These are phyloP conservation scores for Drosophila azteca DNA, from an alignment of 1,140 invertebrate genomes.

Conservation along the genomic window DNA sequence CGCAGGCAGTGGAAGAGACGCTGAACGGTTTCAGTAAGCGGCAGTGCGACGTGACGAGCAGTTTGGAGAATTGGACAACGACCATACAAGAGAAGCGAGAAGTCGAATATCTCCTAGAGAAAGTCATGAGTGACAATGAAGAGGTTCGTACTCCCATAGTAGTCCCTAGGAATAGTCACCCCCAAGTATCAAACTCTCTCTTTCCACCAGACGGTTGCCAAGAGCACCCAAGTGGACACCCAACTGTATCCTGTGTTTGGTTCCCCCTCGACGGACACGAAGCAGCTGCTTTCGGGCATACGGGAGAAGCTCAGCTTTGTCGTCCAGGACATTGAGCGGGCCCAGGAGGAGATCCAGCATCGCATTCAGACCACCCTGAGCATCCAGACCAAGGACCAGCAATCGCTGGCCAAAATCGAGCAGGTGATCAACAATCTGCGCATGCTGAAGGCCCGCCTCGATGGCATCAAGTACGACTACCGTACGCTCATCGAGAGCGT, in stretches of 20 bases:
- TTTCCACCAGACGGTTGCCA: slow-evolving; percentile 88
- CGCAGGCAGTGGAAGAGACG: slow-evolving; percentile 88
- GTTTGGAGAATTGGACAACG: slow-evolving; percentile 89
- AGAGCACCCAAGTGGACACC: slow-evolving; percentile 89
- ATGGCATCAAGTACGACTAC: slow-evolving; percentile 89
- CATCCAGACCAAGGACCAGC: slow-evolving; percentile 85
- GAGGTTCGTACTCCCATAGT: slow-evolving; percentile 85
- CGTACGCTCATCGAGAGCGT: slow-evolving; percentile 89
- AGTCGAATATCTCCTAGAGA: slow-evolving; percentile 87
- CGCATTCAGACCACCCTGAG: slow-evolving; percentile 86
- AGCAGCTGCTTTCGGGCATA: slow-evolving; percentile 85
- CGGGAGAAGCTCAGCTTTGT: slow-evolving; percentile 85
- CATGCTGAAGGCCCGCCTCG: slow-evolving; percentile 85
- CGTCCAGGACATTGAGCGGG: slow-evolving; percentile 88
- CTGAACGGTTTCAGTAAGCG: slow-evolving; percentile 88
- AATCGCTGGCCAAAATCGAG: slow-evolving; percentile 87
- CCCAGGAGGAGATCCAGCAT: slow-evolving; percentile 89
- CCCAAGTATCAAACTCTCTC: slow-evolving; percentile 2
- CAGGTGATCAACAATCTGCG: slow-evolving; percentile 84
- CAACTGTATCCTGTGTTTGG: slow-evolving; percentile 91
- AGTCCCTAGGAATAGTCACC: too few relatives aligned
- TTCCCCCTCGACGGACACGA: slow-evolving; percentile 86
- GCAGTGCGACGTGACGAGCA: slow-evolving; percentile 87
- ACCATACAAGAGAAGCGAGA: slow-evolving; percentile 87
- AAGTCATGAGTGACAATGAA: slow-evolving; percentile 89